Evolutionary conservation across 2,888 invertebrate species (phyloP).

Genomic region (Cylloceria caligata): DNA sequence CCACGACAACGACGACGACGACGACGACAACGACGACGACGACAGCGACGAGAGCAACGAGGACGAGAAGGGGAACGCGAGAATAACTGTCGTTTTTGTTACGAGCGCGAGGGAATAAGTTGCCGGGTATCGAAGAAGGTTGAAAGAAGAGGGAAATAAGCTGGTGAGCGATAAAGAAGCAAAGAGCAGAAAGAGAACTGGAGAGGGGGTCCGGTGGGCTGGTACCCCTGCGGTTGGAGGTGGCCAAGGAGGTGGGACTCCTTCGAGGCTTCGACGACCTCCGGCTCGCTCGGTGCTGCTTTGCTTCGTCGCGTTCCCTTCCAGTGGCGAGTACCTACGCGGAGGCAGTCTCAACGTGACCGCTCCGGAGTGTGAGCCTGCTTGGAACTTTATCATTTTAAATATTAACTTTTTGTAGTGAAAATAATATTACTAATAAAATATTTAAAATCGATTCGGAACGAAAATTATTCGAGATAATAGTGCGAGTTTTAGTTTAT

Average conservation of each 20-base stretch:
- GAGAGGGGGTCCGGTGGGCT: conserved; percentile 84
- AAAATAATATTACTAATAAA: neutral
- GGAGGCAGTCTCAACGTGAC: conserved; percentile 84
- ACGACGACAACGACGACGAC: conserved; percentile 2
- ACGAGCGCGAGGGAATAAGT: conserved; percentile 5
- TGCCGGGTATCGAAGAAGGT: conserved; percentile 23
- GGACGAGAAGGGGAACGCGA: neutral
- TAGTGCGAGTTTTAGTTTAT: neutral
- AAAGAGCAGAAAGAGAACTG: conserved; percentile 52
- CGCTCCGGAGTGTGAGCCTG: conserved; percentile 79
- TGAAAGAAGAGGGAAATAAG: conserved; percentile 35
- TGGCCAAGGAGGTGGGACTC: conserved; percentile 84
- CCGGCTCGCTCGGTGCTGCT: conserved; percentile 42
- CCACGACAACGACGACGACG: conserved; percentile 10
- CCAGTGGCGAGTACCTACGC: conserved; percentile 79
- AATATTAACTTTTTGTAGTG: neutral
- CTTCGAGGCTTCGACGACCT: conserved; percentile 76
- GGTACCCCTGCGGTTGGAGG: conserved; percentile 83
- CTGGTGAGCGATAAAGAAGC: conserved; percentile 66
- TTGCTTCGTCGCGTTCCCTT: conserved; percentile 73
- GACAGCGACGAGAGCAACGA: conserved; percentile 6
- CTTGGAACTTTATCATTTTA: conserved; percentile 56
- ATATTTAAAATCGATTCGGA: neutral
- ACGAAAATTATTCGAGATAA: too few species aligned
- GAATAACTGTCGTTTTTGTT: neutral